These are phyloP conservation scores for Zaprionus obscuricornis DNA, from an alignment of 2,888 invertebrate genomes.

Conservation along the genomic window DNA sequence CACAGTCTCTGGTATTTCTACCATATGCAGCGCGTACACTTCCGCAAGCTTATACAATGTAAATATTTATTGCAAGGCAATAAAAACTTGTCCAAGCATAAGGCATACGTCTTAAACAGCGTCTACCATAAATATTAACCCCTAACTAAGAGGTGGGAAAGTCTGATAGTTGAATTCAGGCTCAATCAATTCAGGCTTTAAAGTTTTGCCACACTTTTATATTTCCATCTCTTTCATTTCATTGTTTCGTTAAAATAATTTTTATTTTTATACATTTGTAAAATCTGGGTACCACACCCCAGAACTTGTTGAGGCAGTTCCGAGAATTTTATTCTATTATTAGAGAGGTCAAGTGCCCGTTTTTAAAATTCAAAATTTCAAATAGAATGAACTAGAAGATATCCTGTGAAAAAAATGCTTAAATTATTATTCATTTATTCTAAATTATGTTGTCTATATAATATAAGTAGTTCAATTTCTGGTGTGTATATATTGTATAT, in stretches of 20 bases:
- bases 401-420: not conserved
- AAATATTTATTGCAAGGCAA: slow-evolving; percentile 16
- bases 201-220: too few relatives aligned
- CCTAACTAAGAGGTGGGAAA: not conserved
- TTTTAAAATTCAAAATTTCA: too few relatives aligned
- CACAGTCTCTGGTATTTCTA: slow-evolving; percentile 4
- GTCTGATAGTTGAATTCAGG: too few relatives aligned
- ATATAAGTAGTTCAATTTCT: too few relatives aligned
- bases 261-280: not conserved
- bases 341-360: slow-evolving; percentile 19
- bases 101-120: too few relatives aligned
- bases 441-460: too few relatives aligned
- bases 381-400: not conserved
- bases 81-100: slow-evolving; percentile 29
- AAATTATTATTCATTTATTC: too few relatives aligned
- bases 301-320: slow-evolving; percentile 31
- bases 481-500: too few relatives aligned
- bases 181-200: too few relatives aligned
- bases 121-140: too few relatives aligned
- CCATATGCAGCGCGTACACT: not conserved
- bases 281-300: not conserved
- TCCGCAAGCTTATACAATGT: not conserved
- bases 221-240: not conserved
- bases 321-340: slow-evolving; percentile 12
- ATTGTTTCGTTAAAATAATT: not conserved